Evolutionary conservation across 2,113 vertebrate species (phyloP).

Genomic region (Lampris incognitus): DNA sequence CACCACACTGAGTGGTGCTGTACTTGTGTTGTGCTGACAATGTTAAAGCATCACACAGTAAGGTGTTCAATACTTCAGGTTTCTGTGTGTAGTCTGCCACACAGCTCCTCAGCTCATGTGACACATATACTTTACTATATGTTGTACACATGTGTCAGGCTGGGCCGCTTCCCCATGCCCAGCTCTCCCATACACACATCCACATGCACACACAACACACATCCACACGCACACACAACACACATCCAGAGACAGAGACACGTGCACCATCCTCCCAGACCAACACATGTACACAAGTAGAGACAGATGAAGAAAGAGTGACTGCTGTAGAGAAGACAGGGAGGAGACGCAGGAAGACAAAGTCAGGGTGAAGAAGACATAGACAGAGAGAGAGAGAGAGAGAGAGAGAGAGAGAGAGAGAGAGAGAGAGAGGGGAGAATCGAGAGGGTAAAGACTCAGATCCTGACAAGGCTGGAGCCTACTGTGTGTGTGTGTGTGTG

Average conservation of each 20-base stretch:
- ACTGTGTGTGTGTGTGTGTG: conserved; percentile 16
- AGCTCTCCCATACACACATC: conserved; percentile 29
- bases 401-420: neutral
- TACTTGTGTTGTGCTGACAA: neutral
- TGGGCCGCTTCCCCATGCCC: neutral
- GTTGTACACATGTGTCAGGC: neutral
- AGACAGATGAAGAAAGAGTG: neutral
- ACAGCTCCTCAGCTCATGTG: conserved; percentile 24
- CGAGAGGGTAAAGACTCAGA: conserved; percentile 62
- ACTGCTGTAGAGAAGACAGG: conserved; percentile 1
- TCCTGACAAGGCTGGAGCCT: conserved; percentile 52
- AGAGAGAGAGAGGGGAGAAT: conserved; percentile 20
- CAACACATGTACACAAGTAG: conserved; percentile 13
- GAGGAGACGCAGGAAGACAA: neutral
- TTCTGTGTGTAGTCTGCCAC: conserved; percentile 15
- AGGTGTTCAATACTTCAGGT: conserved; percentile 21
- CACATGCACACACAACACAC: conserved; percentile 12
- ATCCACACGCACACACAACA: neutral
- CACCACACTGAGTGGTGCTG: no score
- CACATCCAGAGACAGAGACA: conserved; percentile 12
- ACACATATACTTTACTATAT: conserved; percentile 10
- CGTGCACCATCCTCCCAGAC: neutral
- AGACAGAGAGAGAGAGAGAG: conserved; percentile 36
- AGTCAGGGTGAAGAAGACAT: neutral
- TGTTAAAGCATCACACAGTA: conserved; percentile 6